These are phyloP conservation scores for Schizopygopsis malacanthus DNA, from an alignment of 2,797 vertebrate species.

Conservation along the genomic window DNA sequence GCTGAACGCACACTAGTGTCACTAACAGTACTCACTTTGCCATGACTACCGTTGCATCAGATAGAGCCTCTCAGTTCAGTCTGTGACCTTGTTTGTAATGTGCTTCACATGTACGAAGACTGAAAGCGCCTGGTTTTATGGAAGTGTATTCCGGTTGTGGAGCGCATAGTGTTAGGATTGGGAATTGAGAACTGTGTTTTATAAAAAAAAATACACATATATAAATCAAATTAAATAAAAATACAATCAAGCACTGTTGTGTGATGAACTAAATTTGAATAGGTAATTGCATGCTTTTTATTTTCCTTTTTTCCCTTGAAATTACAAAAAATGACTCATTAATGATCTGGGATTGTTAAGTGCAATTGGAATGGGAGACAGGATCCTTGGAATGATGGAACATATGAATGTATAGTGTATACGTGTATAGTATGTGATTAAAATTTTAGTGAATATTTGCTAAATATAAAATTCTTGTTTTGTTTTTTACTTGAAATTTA, in stretches of 20 bases:
- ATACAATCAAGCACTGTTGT: background rate
- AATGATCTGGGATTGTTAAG: background rate
- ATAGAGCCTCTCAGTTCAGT: constrained; percentile 85
- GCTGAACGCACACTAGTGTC: constrained; percentile 95
- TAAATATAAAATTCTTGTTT: background rate
- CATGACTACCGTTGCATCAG: constrained; percentile 81
- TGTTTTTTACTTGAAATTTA: background rate
- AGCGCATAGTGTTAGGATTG: background rate
- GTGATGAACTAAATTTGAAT: background rate
- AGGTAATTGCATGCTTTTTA: background rate
- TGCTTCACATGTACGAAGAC: constrained; percentile 87
- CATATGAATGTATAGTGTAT: no score
- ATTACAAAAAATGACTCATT: background rate
- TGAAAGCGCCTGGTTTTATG: constrained; percentile 63
- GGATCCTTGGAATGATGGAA: background rate
- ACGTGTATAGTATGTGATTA: background rate
- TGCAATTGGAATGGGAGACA: background rate
- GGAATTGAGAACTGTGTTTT: background rate
- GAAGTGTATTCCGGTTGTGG: background rate
- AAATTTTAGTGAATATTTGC: background rate
- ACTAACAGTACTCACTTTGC: constrained; percentile 85
- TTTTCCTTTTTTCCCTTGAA: background rate
- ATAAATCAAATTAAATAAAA: background rate
- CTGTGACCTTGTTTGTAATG: constrained; percentile 83
- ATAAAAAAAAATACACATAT: background rate